Conservation (phyloP, 2,113 vertebrate species). For the Vicugna pacos region DNA sequence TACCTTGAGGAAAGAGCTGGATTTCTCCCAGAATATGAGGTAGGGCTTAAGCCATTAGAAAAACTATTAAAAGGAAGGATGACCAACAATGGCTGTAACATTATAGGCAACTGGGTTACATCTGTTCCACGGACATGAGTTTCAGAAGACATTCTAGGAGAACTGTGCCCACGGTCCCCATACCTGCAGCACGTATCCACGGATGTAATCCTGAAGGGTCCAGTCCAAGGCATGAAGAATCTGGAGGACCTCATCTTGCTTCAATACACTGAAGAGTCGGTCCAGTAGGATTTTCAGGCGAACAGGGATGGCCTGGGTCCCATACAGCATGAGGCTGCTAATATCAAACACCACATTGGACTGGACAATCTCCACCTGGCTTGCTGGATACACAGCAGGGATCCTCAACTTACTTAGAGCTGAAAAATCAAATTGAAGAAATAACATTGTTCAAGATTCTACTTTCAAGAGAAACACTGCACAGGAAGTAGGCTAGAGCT, state of each 20-base stretch:
- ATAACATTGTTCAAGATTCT: background rate
- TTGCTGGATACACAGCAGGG: conserved; percentile 93
- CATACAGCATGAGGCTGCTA: conserved; percentile 98
- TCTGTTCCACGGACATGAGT: fast-evolving
- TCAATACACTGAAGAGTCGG: conserved; percentile 97
- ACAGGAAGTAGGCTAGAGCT: background rate
- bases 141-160: background rate
- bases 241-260: conserved; percentile 97
- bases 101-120: too few species aligned
- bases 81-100: background rate
- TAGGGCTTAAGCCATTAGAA: background rate
- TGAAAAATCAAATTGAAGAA: conserved; percentile 82
- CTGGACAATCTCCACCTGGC: conserved; percentile 98
- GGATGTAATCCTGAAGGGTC: conserved; percentile 98
- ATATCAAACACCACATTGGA: conserved; percentile 99
- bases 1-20: background rate
- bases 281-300: conserved; percentile 98
- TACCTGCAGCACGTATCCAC: conserved; percentile 98
- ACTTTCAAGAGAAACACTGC: background rate
- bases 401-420: conserved; percentile 97
- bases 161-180: fast-evolving
- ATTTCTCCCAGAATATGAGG: background rate
- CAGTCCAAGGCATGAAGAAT: conserved; percentile 98
- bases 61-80: background rate
- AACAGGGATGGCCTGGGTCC: conserved; percentile 96